These are phyloP conservation scores for Mizuhopecten yessoensis DNA, from an alignment of 1,140 invertebrate genomes.

Conservation along the genomic window DNA sequence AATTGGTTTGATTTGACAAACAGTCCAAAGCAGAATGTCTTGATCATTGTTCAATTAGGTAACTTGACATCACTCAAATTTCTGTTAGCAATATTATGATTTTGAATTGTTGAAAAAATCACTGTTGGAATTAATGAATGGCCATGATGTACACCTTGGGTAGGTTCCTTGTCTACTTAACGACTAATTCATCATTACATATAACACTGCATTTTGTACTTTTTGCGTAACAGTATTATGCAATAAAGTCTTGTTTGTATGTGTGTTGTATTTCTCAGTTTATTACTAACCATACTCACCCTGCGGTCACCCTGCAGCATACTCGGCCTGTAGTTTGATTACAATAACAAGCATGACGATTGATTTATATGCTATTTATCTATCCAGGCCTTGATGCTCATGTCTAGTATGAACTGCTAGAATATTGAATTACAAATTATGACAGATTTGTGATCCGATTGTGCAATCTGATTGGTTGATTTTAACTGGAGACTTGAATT, in stretches of 20 bases:
- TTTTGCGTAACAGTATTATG: constrained; percentile 39
- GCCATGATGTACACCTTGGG: constrained; percentile 1
- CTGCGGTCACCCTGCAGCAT: constrained; percentile 36
- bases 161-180: background rate
- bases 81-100: background rate
- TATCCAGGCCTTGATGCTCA: background rate
- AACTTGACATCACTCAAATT: background rate
- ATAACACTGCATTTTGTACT: constrained; percentile 39
- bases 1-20: background rate
- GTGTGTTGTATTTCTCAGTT: constrained; percentile 38
- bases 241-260: constrained; percentile 35
- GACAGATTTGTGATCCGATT: background rate
- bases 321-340: constrained; percentile 31
- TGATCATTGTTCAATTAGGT: background rate
- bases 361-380: constrained; percentile 38
- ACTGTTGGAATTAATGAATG: background rate
- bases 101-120: background rate
- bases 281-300: background rate
- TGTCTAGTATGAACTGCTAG: background rate
- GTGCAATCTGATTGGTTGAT: background rate
- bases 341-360: constrained; percentile 20
- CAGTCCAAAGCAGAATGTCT: background rate
- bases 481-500: background rate
- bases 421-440: background rate
- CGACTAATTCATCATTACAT: constrained; percentile 39